Percentiles rank a stretch among this genome's conserved stretches.
phyloP scores from a whole-genome alignment of 2,888 invertebrate species.

The Sympetrum striolatum region DNA sequence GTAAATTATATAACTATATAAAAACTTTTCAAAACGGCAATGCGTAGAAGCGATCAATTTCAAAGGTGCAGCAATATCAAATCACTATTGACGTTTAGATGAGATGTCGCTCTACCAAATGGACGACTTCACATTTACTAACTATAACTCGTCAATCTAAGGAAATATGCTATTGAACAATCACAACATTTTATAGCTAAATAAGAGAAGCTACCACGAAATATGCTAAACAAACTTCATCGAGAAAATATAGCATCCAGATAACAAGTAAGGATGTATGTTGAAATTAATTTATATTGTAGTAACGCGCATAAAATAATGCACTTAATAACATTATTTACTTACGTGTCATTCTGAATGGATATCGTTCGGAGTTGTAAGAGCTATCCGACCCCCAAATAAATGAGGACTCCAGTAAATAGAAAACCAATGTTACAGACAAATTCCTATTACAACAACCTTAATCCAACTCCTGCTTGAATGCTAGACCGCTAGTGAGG shows the following conservation, averaged over 20 bases:
- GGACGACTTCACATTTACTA: background rate
- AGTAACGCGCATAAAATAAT: too few species aligned
- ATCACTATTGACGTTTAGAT: background rate
- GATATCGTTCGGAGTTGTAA: background rate
- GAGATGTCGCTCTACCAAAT: constrained; percentile 9
- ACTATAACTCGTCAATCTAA: background rate
- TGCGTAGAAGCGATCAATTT: background rate
- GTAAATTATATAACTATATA: background rate
- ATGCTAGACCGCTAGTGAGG: background rate
- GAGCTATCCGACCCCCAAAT: constrained; percentile 37
- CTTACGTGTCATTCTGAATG: constrained; percentile 36
- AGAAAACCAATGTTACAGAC: background rate
- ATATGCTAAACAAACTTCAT: too few species aligned
- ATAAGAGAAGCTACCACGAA: too few species aligned
- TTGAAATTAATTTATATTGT: too few species aligned
- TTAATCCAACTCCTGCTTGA: background rate
- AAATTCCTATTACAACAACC: background rate
- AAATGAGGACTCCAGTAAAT: constrained; percentile 17
- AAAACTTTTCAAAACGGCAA: background rate
- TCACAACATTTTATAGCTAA: too few species aligned
- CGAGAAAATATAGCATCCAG: too few species aligned
- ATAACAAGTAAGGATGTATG: too few species aligned
- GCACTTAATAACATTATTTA: background rate
- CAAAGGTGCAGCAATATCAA: background rate
- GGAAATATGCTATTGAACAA: background rate